Conservation (phyloP, 1,140 invertebrate species). For the Phymastichus coffea region DNA sequence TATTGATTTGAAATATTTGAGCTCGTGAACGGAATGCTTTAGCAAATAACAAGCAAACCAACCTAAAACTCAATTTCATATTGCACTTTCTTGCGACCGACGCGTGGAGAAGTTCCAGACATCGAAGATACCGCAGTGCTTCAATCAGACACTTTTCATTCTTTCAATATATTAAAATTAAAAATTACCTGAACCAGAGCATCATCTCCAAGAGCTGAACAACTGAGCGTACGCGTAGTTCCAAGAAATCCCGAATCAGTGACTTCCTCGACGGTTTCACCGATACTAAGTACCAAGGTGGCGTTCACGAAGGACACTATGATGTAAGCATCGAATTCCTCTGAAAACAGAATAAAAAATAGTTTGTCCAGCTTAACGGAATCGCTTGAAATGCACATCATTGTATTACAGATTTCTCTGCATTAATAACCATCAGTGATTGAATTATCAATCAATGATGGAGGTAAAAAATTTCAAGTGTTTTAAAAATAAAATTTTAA, state of each 20-base stretch:
- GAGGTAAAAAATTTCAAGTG: too few relatives aligned
- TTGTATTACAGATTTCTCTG: too few relatives aligned
- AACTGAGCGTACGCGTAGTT: slow-evolving; percentile 95
- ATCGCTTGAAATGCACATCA: too few relatives aligned
- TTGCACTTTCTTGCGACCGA: slow-evolving; percentile 49
- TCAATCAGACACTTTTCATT: too few relatives aligned
- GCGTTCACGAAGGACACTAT: slow-evolving; percentile 99
- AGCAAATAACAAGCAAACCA: slow-evolving; percentile 38
- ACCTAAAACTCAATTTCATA: slow-evolving; percentile 41
- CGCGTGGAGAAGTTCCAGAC: slow-evolving; percentile 43
- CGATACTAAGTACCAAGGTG: slow-evolving; percentile 97
- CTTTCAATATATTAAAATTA: slow-evolving; percentile 6
- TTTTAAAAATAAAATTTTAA: too few relatives aligned
- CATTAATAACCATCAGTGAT: background rate
- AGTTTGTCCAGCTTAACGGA: too few relatives aligned
- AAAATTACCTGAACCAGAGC: slow-evolving; percentile 87
- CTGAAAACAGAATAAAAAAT: slow-evolving; percentile 71
- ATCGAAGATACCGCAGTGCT: slow-evolving; percentile 51
- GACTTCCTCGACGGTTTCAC: slow-evolving; percentile 99
- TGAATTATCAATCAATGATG: background rate
- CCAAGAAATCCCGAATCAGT: slow-evolving; percentile 99
- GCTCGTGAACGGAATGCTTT: slow-evolving; percentile 33
- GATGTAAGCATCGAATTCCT: slow-evolving; percentile 99
- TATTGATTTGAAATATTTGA: slow-evolving; percentile 8
- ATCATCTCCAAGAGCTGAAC: slow-evolving; percentile 95